These are phyloP conservation scores for Xerus rutilus DNA, from an alignment of 2,797 vertebrate genomes.

Conservation along the genomic window DNA sequence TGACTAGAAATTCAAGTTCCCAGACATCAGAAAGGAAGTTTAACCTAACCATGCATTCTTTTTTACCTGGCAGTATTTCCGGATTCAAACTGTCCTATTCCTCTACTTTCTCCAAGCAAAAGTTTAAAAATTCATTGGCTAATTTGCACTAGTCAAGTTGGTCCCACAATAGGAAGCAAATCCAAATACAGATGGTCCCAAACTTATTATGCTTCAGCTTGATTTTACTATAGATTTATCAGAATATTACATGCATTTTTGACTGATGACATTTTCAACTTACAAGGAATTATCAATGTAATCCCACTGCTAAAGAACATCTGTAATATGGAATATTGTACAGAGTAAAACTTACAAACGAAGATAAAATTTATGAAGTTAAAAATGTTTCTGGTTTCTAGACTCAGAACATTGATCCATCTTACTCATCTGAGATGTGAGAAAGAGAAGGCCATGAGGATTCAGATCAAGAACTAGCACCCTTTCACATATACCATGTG, in stretches of 20 bases:
- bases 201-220: not conserved
- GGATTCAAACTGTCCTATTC: not conserved
- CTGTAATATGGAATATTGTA: not conserved
- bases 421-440: constrained; percentile 8
- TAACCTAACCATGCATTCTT: constrained; percentile 29
- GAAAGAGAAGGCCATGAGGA: not conserved
- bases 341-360: not conserved
- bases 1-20: constrained; percentile 44
- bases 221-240: not conserved
- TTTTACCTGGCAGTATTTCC: not conserved
- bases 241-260: not conserved
- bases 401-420: constrained; percentile 11
- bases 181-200: not conserved
- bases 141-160: constrained; percentile 8
- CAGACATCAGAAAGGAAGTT: constrained; percentile 38
- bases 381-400: constrained; percentile 40
- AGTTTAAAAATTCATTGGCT: constrained; percentile 45
- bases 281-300: not conserved
- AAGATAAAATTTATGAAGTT: constrained; percentile 6
- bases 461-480: not conserved
- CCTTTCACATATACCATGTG: not conserved
- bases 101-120: constrained; percentile 15
- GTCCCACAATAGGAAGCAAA: constrained; percentile 30
- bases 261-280: not conserved
- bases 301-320: not conserved